Evolutionary conservation across 2,888 invertebrate genomes (phyloP), one percentile per base, ranked within the genome.

Genomic region (Automeris io): DNA sequence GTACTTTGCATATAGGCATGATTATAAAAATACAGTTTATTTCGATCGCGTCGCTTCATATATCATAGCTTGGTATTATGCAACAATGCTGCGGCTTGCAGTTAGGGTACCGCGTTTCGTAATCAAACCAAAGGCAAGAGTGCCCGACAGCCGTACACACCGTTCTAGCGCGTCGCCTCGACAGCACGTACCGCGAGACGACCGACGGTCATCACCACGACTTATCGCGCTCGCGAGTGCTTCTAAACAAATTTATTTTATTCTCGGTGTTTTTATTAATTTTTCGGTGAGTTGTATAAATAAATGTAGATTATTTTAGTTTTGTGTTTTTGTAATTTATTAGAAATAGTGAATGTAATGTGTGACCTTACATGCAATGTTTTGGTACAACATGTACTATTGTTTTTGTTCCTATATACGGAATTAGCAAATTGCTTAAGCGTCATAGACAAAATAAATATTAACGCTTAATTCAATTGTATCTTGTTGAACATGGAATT

Each of bases 201-300:
- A n/a, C n/a, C n/a, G n/a, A n/a, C n/a, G n/a, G n/a, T n/a, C n/a
- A n/a, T n/a, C n/a, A n/a, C n/a, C n/a, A n/a, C n/a, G n/a, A n/a
- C n/a, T n/a, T n/a, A n/a, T n/a, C n/a, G n/a, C n/a, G n/a, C n/a
- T 45, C 70, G 74, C 67, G 66, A 58, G 70, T 75, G 74, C 23
- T 45, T 43, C 43, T 18, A 21, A 24, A 23, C 16, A 7, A 3
- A 32, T 26, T 24, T 18, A 29, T 37, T 7, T 9, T 37, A 21
- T 23, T 12, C 32, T 33, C 38, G 32, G 8, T 18, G 26, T 18
- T 32, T 39, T 18, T 22, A 22, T n/a, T 18, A 34, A 2, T 35
- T 19, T 26, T 18, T 13, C 9, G 40, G 35, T 36, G 35, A 33
- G 32, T 35, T 35, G 32, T 23, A 16, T 22, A n/a, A n/a, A n/a